phyloP scores from a whole-genome alignment of 2,797 vertebrate species.

The Mormyrops attenuatus region DNA sequence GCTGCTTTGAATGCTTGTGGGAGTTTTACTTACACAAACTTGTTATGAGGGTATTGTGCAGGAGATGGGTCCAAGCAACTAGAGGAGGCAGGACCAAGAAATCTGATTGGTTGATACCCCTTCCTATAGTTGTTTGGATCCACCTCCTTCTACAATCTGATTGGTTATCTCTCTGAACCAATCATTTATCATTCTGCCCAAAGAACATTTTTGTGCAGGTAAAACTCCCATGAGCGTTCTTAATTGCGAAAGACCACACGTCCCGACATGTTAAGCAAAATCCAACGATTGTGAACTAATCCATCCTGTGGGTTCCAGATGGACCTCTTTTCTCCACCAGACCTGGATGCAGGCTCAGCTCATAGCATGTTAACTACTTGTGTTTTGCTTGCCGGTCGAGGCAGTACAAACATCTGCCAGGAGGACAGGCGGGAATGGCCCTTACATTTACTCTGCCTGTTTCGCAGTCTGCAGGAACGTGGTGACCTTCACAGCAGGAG shows the following conservation, averaged over 20 bases:
- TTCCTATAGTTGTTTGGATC: neutral
- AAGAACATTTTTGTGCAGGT: neutral
- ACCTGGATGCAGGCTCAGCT: neutral
- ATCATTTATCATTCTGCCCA: neutral
- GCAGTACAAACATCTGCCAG: constrained; percentile 8
- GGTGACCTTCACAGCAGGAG: constrained; percentile 9
- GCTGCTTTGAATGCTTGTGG: neutral
- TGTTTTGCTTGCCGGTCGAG: neutral
- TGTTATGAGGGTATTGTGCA: neutral
- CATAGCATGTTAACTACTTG: neutral
- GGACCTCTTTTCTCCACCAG: neutral
- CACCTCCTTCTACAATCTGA: neutral
- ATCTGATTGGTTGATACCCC: neutral
- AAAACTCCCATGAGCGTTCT: neutral
- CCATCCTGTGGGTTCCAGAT: neutral
- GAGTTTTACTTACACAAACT: neutral
- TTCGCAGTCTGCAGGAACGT: neutral
- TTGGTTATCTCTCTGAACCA: neutral
- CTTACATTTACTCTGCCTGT: neutral
- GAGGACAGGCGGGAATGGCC: neutral
- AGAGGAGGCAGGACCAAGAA: neutral
- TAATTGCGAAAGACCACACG: neutral
- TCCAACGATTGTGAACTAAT: neutral
- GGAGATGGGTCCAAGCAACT: neutral
- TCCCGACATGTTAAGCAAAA: neutral